Evolutionary conservation across 2,797 vertebrate genomes (phyloP), one percentile per base, ranked within the genome.

Genomic region (Discoglossus pictus): DNA sequence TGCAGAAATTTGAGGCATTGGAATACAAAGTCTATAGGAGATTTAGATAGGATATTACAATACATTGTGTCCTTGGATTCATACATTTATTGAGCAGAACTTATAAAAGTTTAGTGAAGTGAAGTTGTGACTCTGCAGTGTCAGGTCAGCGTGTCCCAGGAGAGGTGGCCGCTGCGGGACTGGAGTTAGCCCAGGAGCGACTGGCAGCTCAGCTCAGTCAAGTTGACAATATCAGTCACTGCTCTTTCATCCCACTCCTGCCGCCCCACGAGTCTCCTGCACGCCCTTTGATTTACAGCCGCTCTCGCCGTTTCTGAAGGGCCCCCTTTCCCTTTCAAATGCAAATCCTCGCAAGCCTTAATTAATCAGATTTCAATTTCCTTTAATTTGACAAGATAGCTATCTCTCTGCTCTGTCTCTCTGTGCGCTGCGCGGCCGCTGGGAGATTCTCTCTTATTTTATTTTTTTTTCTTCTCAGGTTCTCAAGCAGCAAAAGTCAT

Each of bases 281-380:
- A 59, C 53, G 61, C 68, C 61, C 68, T 71, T 71, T 71, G 68
- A 71, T 71, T 71, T 71, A 65, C 68, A 71, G 68, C 53, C 53
- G 53, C 53, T 64, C 68, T 71, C 53, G 61, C 38, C 31, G 52
- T 71, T 64, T 71, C 61, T 64, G 68, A 71, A 71, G 68, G 68
- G 51, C 68, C 68, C 68, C 52, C 62, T 71, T 64, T 59, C 68
- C 39, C 61, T 71, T 71, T 71, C 68, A 64, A 71, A 71, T 71
- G 68, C 68, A 71, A 71, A 71, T 71, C 68, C 52, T 64, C 7
- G 38, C 53, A 65, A 71, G 68, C 68, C 68, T 71, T 71, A 71
- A 71, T 71, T 71, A 71, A 71, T 71, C 68, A 71, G 68, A 71
- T 71, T 71, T 71, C 68, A 71, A 71, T 71, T 71, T 71, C 68